These are phyloP conservation scores for Chaetogeoica ovagalla DNA, from an alignment of 2,888 invertebrate species.

Conservation along the genomic window DNA sequence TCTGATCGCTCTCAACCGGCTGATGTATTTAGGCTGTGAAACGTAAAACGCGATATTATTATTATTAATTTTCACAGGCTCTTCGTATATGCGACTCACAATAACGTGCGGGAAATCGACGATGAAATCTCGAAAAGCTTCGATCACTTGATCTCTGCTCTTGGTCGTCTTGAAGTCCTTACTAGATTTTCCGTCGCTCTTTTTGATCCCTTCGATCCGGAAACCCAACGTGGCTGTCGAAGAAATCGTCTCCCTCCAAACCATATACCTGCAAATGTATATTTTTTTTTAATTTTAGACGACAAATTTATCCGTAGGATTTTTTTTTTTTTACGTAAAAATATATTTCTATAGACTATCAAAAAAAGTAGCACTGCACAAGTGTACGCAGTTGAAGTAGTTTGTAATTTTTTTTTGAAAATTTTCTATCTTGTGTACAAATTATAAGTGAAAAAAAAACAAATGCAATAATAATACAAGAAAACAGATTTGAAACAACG, in stretches of 20 bases:
- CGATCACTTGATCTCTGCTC: conserved; percentile 74
- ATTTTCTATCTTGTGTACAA: no score
- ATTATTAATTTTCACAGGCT: no score
- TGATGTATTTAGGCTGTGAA: conserved; percentile 78
- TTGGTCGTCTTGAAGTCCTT: conserved; percentile 96
- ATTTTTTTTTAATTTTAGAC: no score
- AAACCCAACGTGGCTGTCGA: conserved; percentile 96
- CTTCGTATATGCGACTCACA: conserved; percentile 66
- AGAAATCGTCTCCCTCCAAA: conserved; percentile 95
- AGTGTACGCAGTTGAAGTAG: no score
- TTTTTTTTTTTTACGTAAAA: no score
- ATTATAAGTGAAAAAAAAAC: no score
- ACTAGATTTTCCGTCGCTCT: conserved; percentile 85
- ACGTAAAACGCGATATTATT: conserved; percentile 23
- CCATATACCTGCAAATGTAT: conserved; percentile 59
- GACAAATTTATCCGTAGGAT: no score
- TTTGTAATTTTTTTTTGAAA: no score
- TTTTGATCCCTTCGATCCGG: conserved; percentile 91
- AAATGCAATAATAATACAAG: no score
- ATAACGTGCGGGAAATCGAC: conserved; percentile 76
- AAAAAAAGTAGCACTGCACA: no score
- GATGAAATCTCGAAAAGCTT: conserved; percentile 80
- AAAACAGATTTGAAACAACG: no score
- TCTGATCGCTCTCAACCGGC: conserved; percentile 81
- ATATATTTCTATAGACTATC: no score